phyloP scores from a whole-genome alignment of 2,113 vertebrate species.

The Gorilla gorilla region DNA sequence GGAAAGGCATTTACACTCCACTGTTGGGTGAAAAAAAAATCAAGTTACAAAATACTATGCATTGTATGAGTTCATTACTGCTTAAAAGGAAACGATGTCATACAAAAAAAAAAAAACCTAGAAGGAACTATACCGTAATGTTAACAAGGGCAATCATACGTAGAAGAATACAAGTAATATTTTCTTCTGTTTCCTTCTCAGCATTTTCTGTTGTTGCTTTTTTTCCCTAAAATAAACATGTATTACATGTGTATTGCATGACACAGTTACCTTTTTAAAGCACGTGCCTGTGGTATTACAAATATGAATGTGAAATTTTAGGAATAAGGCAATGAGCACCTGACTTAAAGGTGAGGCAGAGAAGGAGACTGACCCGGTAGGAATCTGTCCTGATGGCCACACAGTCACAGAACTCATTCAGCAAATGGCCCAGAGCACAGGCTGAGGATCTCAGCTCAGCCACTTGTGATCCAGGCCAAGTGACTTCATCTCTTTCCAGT shows the following conservation, averaged over 20 bases:
- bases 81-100: not conserved
- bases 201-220: not conserved
- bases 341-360: accelerated
- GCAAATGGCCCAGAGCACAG: not conserved
- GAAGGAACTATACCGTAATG: not conserved
- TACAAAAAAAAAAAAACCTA: not conserved
- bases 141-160: not conserved
- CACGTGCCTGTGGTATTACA: not conserved
- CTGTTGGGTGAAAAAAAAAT: not conserved
- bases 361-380: not conserved
- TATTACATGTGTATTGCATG: not conserved
- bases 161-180: not conserved
- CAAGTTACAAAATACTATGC: not conserved
- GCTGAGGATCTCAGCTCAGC: not conserved
- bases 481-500: not conserved
- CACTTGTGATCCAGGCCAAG: accelerated
- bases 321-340: not conserved
- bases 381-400: accelerated
- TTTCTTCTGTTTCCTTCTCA: not conserved
- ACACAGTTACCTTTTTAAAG: not conserved
- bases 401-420: accelerated
- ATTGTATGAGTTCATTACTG: not conserved
- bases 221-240: not conserved
- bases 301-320: not conserved
- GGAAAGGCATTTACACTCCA: not conserved